These are phyloP conservation scores for Pararge aegeria DNA, from an alignment of 1,140 invertebrate species.

Conservation along the genomic window DNA sequence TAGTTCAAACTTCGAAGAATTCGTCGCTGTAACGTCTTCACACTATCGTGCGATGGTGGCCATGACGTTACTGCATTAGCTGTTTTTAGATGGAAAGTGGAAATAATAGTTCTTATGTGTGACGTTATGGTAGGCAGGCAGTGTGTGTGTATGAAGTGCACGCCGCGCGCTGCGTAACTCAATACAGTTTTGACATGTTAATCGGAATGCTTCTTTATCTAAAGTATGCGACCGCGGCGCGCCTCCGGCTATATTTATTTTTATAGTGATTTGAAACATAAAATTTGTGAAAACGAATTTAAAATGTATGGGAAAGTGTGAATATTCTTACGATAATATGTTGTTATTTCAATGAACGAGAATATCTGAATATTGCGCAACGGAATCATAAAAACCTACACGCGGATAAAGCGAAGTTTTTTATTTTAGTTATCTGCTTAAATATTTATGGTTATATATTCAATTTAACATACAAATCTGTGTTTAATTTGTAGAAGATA, in stretches of 20 bases:
- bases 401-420: too few species aligned
- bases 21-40: too few species aligned
- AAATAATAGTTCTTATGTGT: too few species aligned
- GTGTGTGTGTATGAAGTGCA: too few species aligned
- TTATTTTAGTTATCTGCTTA: too few species aligned
- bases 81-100: too few species aligned
- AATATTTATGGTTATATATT: too few species aligned
- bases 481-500: background rate
- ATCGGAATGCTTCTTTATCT: background rate
- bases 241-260: background rate
- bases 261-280: slow-evolving; percentile 3
- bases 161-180: background rate
- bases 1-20: too few species aligned
- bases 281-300: slow-evolving; percentile 5
- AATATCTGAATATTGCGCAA: background rate
- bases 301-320: slow-evolving; percentile 7
- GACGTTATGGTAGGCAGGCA: too few species aligned
- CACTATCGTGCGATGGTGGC: too few species aligned
- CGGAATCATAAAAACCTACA: slow-evolving; percentile 1
- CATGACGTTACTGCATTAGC: too few species aligned
- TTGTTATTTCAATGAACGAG: background rate
- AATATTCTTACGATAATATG: slow-evolving; percentile 7
- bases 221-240: background rate
- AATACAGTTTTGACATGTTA: background rate
- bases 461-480: too few species aligned